Evolutionary conservation across 2,113 vertebrate genomes (phyloP).

Genomic region (Labrus mixtus): DNA sequence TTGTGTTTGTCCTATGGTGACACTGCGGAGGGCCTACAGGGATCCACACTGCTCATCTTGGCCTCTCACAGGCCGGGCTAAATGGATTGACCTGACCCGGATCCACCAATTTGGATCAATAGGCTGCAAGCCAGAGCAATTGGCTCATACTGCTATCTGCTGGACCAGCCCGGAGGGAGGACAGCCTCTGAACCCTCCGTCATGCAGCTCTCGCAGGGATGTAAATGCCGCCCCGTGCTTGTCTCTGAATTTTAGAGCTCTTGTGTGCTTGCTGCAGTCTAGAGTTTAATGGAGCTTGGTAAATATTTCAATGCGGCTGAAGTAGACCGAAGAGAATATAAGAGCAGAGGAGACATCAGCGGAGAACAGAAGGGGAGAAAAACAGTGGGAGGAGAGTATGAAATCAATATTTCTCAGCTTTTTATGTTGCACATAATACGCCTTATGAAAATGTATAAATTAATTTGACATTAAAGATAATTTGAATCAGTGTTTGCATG

Average conservation of each 20-base stretch:
- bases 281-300: constrained; percentile 43
- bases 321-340: constrained; percentile 15
- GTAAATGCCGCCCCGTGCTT: constrained; percentile 30
- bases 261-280: constrained; percentile 30
- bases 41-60: constrained; percentile 30
- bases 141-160: constrained; percentile 47
- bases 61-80: constrained; percentile 32
- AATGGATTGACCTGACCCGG: constrained; percentile 67
- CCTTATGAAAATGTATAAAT: constrained; percentile 17
- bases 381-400: constrained; percentile 1
- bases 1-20: constrained; percentile 21
- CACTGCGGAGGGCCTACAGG: constrained; percentile 1
- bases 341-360: constrained; percentile 5
- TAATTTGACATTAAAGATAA: constrained; percentile 15
- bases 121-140: constrained; percentile 31
- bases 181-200: constrained; percentile 5
- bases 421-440: constrained; percentile 20
- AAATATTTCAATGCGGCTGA: constrained; percentile 54
- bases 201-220: constrained; percentile 21
- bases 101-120: constrained; percentile 63
- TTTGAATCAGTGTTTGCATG: constrained; percentile 24
- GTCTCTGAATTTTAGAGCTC: constrained; percentile 18
- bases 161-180: constrained; percentile 17
- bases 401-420: constrained; percentile 7
- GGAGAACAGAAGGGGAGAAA: background rate